These are phyloP conservation scores for Oedothorax gibbosus DNA, from an alignment of 1,140 invertebrate genomes.

Conservation along the genomic window DNA sequence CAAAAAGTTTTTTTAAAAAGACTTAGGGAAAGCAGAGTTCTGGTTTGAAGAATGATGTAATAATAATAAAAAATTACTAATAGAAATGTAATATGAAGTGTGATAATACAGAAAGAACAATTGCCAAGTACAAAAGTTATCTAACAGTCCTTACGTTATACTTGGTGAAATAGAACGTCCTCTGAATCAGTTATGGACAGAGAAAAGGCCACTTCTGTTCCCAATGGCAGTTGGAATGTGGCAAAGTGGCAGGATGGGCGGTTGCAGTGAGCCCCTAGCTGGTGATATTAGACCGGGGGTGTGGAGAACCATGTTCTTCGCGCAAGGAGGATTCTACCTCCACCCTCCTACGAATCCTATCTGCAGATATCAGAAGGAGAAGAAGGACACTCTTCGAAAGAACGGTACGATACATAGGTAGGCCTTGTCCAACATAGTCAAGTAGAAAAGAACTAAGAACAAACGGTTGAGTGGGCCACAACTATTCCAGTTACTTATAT, in stretches of 20 bases:
- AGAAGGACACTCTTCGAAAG: constrained; percentile 46
- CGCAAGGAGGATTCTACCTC: constrained; percentile 47
- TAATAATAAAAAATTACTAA: too few species aligned
- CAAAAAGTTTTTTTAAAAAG: too few species aligned
- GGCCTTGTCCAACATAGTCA: constrained; percentile 37
- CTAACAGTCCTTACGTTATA: too few species aligned
- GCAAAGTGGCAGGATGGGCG: background rate
- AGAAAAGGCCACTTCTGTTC: constrained; percentile 9
- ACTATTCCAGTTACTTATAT: constrained; percentile 17
- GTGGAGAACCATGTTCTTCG: constrained; percentile 57
- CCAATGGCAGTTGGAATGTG: constrained; percentile 11
- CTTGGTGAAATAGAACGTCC: background rate
- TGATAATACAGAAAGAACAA: too few species aligned
- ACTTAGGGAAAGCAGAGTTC: too few species aligned
- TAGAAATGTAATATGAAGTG: too few species aligned
- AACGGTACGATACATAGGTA: constrained; percentile 55
- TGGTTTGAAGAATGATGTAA: too few species aligned
- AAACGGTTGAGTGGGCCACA: constrained; percentile 44
- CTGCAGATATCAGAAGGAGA: constrained; percentile 12
- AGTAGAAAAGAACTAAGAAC: constrained; percentile 30
- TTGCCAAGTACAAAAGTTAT: too few species aligned
- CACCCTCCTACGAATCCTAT: constrained; percentile 22
- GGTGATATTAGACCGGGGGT: background rate
- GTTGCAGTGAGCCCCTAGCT: background rate
- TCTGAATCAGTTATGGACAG: constrained; percentile 28